Conservation (phyloP, 2,113 vertebrate species). For the Tenebrosternarchus preto region DNA sequence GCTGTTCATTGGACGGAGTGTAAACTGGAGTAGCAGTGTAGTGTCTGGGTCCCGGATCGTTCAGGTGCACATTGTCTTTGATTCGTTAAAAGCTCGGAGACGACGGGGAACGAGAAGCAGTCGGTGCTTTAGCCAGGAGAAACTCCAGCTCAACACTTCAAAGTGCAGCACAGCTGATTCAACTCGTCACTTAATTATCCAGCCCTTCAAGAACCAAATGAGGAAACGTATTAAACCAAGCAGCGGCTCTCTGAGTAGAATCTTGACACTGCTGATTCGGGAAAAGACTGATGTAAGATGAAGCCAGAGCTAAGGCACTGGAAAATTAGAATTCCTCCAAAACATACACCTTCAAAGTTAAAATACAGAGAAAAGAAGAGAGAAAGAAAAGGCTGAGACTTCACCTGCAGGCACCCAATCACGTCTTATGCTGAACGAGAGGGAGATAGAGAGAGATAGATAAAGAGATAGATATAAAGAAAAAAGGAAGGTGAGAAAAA, state of each 20-base stretch:
- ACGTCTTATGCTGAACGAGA: too few species aligned
- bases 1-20: neutral
- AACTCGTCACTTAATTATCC: neutral
- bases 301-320: neutral
- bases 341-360: too few species aligned
- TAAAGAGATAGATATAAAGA: neutral
- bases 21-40: neutral
- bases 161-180: neutral
- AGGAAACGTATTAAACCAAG: neutral
- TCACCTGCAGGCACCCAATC: too few species aligned
- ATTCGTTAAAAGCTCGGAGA: neutral
- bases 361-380: too few species aligned
- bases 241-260: neutral
- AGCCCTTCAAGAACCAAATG: neutral
- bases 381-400: neutral
- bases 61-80: neutral
- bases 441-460: neutral
- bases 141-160: neutral
- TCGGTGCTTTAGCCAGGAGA: too few species aligned
- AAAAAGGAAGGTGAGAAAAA: neutral
- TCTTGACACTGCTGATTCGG: neutral
- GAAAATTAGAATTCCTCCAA: too few species aligned
- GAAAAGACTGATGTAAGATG: neutral
- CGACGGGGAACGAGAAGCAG: neutral
- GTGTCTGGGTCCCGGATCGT: neutral